Base-by-base conservation (phyloP, 2,888 invertebrate genomes). In the Rotaria magnacalcarata region DNA sequence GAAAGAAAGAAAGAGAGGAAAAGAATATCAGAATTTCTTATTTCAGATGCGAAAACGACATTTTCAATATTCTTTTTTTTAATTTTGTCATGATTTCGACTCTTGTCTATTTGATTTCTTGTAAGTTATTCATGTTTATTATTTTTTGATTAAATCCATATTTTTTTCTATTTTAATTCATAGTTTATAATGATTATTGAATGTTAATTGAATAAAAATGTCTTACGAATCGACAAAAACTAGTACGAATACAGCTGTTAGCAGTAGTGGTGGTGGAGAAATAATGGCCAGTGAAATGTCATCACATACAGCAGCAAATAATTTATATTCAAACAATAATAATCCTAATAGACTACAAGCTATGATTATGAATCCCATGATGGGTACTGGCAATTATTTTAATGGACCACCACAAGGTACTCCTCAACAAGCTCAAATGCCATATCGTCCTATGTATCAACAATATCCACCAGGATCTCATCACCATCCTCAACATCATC, bases 351-450 rank as follows among this genome's bases (percentile, higher is more conserved):
- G 67, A 67, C 34, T 34, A 19, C 67, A 67, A 67, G 34, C 67
- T 16, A 67, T 67, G 67, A 67, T 67, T 34, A 67, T 67, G 67
- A 67, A 67, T 67, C 67, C 67, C 11, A 67, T 67, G 67, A 34
- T 67, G 67, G 34, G 67, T 67, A 34, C 34, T 67, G 16, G 14
- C 1, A 27, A n/a, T 67, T 67, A 16, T 67, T 67, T 16, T 27
- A 67, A 67, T 67, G 67, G 67, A 67, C 67, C 67, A 67, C 27
- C 67, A 67, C 67, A 60, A 60, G 60, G 60, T 60, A n/a, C 67
- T 34, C 27, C 27, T 34, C 67, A 67, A 67, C 67, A 67, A 67
- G 34, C 16, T 67, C 67, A 67, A 27, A 67, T 27, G 67, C 27
- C 27, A 67, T 27, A 67, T 67, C 67, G 67, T 67, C 11, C 67